Conservation (phyloP, 2,797 vertebrate genomes). For the Halcyon smyrnensis region DNA sequence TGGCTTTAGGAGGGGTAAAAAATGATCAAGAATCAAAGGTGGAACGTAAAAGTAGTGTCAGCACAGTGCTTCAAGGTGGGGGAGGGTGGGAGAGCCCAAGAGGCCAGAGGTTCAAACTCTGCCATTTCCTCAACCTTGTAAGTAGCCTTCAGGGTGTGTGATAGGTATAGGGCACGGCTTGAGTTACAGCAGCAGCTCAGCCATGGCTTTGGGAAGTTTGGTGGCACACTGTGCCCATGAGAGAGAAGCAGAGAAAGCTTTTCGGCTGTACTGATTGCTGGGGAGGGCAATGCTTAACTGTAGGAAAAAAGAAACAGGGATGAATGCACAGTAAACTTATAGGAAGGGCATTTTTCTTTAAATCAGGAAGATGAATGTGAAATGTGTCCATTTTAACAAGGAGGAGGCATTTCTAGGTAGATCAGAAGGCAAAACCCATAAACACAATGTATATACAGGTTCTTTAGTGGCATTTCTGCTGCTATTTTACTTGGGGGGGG, state of each 20-base stretch:
- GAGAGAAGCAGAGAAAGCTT: neutral
- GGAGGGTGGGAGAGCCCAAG: neutral
- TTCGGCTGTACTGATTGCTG: neutral
- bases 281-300: neutral
- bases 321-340: neutral
- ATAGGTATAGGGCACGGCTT: neutral
- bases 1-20: neutral
- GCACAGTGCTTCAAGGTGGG: neutral
- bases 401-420: neutral
- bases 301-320: neutral
- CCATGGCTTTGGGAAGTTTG: neutral
- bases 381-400: neutral
- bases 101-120: neutral
- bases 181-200: neutral
- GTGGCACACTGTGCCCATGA: neutral
- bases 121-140: neutral
- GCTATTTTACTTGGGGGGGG: neutral
- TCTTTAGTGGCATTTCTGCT: neutral
- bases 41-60: neutral
- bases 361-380: neutral
- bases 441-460: rapidly evolving
- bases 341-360: neutral
- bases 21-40: neutral
- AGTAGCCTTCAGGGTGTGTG: neutral
- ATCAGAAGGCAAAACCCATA: neutral